Base-by-base conservation (phyloP, 1,140 invertebrate species). In the Vollenhovia emeryi region DNA sequence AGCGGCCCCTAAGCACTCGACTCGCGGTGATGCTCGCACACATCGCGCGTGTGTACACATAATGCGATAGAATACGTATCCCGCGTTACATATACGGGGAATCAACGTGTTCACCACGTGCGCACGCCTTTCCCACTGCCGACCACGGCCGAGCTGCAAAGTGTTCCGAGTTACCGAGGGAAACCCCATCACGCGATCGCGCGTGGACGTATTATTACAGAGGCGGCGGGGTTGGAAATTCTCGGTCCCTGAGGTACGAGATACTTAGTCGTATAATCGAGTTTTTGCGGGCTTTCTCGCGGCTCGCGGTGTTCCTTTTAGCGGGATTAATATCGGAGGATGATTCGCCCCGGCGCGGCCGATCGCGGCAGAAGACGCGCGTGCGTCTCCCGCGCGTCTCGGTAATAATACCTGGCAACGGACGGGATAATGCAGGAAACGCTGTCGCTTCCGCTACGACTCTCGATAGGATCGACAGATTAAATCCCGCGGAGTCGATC, bases 91-190 rank as follows among this genome's bases (percentile, higher is more conserved):
- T 45, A 66, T 66, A 66, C 13, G 36, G 96, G 36, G 96, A 93
- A 95, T 96, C 60, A 96, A 96, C 91, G 96, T 55, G 18, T 71
- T 66, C 50, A 55, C 48, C 45, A 96, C 91, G 96, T 95, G 91
- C 95, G 95, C 50, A 95, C 52, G 95, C 96, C 96, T 92, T 93
- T 80, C 66, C 76, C 75, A 86, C 82, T 74, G 64, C 57, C 45
- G 50, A 13, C 48, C 30, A 86, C 43, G 60, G 36, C 45, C 18
- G 45, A 60, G 13, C 50, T 50, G 55, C 43, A 57, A 80, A 80
- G 78, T 80, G 78, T 57, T 80, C 40, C 57, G 83, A 75, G 48
- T 75, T 66, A 86, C 82, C 59, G 60, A 59, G 33, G 50, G 71
- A 73, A 85, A 87, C 55, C 43, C 55, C 73, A 50, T 87, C 62